phyloP scores from a whole-genome alignment of 2,797 vertebrate species.

The Macrochelys suwanniensis region DNA sequence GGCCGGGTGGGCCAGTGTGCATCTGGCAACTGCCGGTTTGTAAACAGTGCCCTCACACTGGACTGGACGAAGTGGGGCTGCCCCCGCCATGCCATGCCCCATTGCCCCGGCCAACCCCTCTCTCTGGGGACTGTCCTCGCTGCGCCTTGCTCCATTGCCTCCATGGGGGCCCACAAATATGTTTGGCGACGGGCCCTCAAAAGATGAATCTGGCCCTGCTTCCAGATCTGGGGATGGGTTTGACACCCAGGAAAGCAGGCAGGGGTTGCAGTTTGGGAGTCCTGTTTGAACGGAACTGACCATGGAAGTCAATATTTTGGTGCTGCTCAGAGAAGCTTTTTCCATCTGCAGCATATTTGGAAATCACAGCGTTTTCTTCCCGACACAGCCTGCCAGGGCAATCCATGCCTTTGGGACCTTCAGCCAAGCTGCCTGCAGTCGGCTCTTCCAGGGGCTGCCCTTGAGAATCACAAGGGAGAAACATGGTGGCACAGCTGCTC shows the following conservation, averaged over 20 bases:
- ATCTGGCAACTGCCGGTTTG: no score
- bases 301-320: not conserved
- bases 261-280: not conserved
- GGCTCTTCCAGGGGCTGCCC: slow-evolving; percentile 63
- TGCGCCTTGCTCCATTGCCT: no score
- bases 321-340: not conserved
- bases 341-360: not conserved
- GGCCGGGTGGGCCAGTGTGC: no score
- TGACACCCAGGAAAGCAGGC: accelerated
- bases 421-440: slow-evolving; percentile 70
- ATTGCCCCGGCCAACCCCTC: no score
- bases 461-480: slow-evolving; percentile 41
- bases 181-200: no score
- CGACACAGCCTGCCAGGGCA: slow-evolving; percentile 11
- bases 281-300: not conserved
- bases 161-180: no score
- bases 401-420: slow-evolving; percentile 69
- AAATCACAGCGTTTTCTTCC: slow-evolving; percentile 35
- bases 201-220: no score
- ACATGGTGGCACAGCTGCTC: slow-evolving; percentile 51
- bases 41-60: no score
- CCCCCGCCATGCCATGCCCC: no score
- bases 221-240: not conserved
- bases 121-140: no score
- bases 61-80: no score